Conservation (phyloP, 53 echinoderm and acorn worm genomes). For the Stichopus horrens region DNA sequence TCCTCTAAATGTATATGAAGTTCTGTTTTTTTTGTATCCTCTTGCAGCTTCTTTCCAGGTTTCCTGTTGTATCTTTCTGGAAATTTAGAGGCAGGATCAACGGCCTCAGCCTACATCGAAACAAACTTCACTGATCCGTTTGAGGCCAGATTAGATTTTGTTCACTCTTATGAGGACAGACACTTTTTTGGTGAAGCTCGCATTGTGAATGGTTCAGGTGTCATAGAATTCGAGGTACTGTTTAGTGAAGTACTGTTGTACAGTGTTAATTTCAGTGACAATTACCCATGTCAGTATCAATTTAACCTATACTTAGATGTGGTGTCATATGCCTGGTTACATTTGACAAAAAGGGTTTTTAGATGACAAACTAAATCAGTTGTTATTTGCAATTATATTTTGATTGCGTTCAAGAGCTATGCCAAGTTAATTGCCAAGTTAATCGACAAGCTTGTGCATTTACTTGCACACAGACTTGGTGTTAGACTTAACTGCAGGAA, state of each 20-base stretch:
- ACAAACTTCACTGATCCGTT: slow-evolving; percentile 28
- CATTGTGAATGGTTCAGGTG: background rate
- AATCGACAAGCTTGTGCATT: too few species aligned
- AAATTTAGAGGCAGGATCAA: slow-evolving; percentile 13
- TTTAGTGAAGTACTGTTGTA: background rate
- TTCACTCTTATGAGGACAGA: slow-evolving; percentile 18
- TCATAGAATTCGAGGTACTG: background rate
- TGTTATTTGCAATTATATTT: too few species aligned
- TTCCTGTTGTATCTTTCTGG: slow-evolving; percentile 4
- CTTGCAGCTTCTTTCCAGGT: background rate
- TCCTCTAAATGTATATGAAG: background rate
- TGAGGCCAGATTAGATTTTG: background rate
- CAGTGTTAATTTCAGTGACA: background rate
- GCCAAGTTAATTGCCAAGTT: too few species aligned
- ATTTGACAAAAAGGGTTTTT: too few species aligned
- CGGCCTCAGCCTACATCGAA: slow-evolving; percentile 6
- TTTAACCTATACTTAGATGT: too few species aligned
- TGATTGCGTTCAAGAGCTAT: too few species aligned
- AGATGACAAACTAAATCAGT: too few species aligned
- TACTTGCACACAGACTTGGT: too few species aligned
- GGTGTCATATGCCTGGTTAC: too few species aligned
- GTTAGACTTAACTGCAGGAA: too few species aligned
- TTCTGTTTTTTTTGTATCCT: background rate
- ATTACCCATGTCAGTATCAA: too few species aligned
- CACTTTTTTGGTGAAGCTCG: background rate